These are phyloP conservation scores for Sesia apiformis DNA, from an alignment of 2,888 invertebrate species.

Conservation along the genomic window DNA sequence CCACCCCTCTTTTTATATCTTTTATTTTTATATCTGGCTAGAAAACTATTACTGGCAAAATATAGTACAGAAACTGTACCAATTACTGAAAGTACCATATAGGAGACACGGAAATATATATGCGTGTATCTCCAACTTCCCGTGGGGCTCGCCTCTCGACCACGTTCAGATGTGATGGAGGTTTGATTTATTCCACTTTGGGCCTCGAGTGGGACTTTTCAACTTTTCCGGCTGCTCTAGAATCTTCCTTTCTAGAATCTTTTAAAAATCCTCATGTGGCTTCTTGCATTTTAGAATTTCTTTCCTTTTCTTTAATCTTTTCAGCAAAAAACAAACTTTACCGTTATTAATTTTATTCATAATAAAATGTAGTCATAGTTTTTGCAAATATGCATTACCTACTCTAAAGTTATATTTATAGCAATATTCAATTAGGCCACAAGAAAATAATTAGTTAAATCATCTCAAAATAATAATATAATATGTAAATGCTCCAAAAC, in stretches of 20 bases:
- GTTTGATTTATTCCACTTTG: conserved; percentile 47
- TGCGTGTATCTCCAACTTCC: conserved; percentile 23
- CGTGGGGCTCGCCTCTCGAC: conserved; percentile 15
- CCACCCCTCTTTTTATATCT: no score
- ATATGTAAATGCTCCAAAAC: no score
- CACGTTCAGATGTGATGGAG: conserved; percentile 34
- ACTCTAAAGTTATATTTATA: not conserved
- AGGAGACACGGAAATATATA: conserved; percentile 22
- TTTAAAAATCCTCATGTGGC: no score
- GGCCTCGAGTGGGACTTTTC: conserved; percentile 39
- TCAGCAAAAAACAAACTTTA: no score
- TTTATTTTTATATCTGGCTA: no score
- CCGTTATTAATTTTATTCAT: no score
- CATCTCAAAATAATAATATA: no score
- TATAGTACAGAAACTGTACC: not conserved
- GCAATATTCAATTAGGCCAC: not conserved
- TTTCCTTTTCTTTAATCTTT: no score
- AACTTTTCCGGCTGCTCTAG: conserved; percentile 21
- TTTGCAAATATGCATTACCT: no score
- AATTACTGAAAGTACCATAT: not conserved
- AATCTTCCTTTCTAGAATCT: not conserved
- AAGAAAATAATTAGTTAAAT: not conserved
- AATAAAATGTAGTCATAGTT: no score
- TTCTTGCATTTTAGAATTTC: no score
- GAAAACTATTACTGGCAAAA: not conserved